phyloP scores from a whole-genome alignment of 2,113 vertebrate species.

The Clarias gariepinus region DNA sequence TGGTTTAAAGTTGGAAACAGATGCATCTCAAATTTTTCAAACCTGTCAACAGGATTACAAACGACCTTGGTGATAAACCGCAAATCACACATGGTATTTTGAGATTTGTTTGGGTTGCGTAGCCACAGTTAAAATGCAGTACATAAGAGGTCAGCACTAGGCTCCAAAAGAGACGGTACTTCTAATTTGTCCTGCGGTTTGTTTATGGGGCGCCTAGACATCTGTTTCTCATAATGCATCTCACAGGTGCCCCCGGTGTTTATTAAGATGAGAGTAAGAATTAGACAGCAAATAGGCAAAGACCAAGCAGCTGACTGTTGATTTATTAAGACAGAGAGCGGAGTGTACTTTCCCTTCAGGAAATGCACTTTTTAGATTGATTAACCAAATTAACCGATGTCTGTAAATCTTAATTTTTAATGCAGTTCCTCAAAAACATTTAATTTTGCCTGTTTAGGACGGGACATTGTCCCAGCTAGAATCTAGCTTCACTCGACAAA shows the following conservation, averaged over 20 bases:
- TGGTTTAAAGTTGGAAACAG: neutral
- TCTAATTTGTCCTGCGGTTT: conserved; percentile 28
- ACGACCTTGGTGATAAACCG: conserved; percentile 16
- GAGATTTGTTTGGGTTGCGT: conserved; percentile 14
- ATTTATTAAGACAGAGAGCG: neutral
- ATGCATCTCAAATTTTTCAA: neutral
- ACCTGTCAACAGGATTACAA: conserved; percentile 10
- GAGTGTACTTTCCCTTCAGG: neutral
- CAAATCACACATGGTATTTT: conserved; percentile 32
- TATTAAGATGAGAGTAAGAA: conserved; percentile 11
- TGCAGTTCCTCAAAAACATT: neutral
- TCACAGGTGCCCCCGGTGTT: conserved; percentile 8
- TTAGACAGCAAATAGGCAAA: neutral
- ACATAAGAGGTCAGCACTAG: conserved; percentile 1
- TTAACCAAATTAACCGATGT: neutral
- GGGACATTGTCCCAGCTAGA: neutral
- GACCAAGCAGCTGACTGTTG: conserved; percentile 28
- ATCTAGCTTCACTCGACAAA: neutral
- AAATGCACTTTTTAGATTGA: neutral
- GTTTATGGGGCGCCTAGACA: neutral
- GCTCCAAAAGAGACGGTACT: neutral
- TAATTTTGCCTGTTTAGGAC: neutral
- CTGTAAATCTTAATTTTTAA: neutral
- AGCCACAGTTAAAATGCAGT: neutral
- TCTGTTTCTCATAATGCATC: conserved; percentile 36